Evolutionary conservation across 2,888 invertebrate species (phyloP), one percentile per base, ranked within the genome.

Genomic region (Drosophila antonietae): DNA sequence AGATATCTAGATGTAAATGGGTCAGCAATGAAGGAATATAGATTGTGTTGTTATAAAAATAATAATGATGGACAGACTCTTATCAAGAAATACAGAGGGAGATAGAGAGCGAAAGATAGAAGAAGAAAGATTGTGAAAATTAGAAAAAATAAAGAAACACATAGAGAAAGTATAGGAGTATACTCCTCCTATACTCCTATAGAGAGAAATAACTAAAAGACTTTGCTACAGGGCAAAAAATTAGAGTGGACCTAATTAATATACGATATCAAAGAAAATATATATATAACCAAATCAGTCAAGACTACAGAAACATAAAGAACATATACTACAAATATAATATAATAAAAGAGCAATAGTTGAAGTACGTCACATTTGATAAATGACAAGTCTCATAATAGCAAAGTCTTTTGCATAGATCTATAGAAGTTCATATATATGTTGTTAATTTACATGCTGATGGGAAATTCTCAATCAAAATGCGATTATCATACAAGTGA

Each of bases 401-500:
- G 5, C 6, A 3, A 3, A 14, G 14, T 7, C 46, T 4, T 15
- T 23, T 8, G 23, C 46, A 23, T 8, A 10, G 18, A 1, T 18
- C 0, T 20, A 8, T 7, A 18, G 28, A 5, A 5, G 20, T 20
- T 1, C 20, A 4, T 28, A 6, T 6, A 28, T 6, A 28, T 28
- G 28, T 33, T 18, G 18, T n/a, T n/a, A 20, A 59, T 59, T 59
- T 46, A 23, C 20, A 43, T 75, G n/a, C 55, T 55, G 28, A 52
- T 66, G 9, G 57, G 20, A 31, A 55, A 44, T 8, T n/a, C 47
- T 28, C 37, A 39, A 62, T 15, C 23, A 20, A 3, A 44, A 44
- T 14, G 10, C 20, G 41, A 69, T 79, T 74, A 77, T 51, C 79
- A 77, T 75, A 23, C 23, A 4, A 43, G 23, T 47, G 60, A 77